Conservation (phyloP, 2,113 vertebrate species). For the Petroica traversi region DNA sequence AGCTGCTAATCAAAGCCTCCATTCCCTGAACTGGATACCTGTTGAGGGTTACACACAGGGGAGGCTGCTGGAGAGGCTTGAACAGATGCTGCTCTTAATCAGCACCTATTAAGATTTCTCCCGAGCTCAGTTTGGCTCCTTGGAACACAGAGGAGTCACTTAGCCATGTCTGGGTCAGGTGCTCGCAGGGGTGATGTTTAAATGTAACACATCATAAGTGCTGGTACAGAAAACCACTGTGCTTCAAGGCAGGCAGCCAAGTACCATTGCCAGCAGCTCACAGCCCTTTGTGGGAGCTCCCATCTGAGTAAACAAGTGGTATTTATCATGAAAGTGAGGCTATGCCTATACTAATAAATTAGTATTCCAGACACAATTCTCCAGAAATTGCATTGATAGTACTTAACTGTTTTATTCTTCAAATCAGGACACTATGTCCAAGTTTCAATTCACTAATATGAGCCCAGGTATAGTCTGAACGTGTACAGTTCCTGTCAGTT, state of each 20-base stretch:
- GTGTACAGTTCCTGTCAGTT: background rate
- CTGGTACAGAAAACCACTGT: background rate
- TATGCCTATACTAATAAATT: background rate
- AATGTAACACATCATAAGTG: background rate
- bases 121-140: background rate
- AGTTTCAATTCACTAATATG: background rate
- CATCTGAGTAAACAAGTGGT: background rate
- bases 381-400: background rate
- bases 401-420: background rate
- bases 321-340: slow-evolving; percentile 5
- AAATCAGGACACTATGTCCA: background rate
- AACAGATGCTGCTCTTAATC: background rate
- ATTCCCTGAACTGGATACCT: background rate
- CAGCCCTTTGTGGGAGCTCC: background rate
- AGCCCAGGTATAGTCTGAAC: background rate
- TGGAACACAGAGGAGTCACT: background rate
- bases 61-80: background rate
- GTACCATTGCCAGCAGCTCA: background rate
- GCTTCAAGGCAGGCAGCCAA: slow-evolving; percentile 9
- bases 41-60: background rate
- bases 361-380: background rate
- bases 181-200: background rate
- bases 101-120: background rate
- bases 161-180: background rate
- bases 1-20: background rate